Evolutionary conservation across 2,888 invertebrate species (phyloP), one percentile per base, ranked within the genome.

Genomic region (Leptopilina drosophilae): DNA sequence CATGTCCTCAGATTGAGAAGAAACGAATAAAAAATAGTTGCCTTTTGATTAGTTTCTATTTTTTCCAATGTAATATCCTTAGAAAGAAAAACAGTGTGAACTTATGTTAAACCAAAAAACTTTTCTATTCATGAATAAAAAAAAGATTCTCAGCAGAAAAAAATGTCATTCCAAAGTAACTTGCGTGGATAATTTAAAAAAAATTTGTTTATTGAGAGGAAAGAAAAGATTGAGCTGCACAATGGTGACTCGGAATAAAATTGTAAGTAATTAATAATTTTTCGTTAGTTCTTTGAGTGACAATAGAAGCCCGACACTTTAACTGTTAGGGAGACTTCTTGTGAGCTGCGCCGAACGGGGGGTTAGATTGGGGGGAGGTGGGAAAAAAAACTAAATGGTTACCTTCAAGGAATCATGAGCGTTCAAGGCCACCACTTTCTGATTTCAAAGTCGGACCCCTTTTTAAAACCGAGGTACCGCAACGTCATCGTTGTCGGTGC

Each of bases 351-450:
- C 2, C 33, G 33, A 33, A 33, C 1, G 33, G 33, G 33, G 33
- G 33, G 33, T 33, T 33, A 33, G 3, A 33, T 2, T 33, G 33
- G 33, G 33, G 33, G 33, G 3, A 9, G n/a, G 14, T 1, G 12
- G 33, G n/a, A 73, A 69, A n/a, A n/a, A n/a, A n/a, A n/a, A n/a
- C n/a, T 56, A 73, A 56, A 73, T 69, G 53, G 53, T 53, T 56
- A 73, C 53, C 73, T 73, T 56, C 53, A 73, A 73, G 56, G 73
- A 73, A 73, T 73, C 73, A 73, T 56, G 73, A 73, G 73, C 56
- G 33, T 73, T 73, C 73, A 73, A 73, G 73, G 73, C 73, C 73
- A 73, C 53, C 56, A 73, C 73, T 56, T 56, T 56, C 53, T 14
- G 56, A 73, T 56, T 49, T 49, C 33, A n/a, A 33, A 56, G 56